A percentile compares a stretch with the other conserved stretches of the same genome.
Conservation (phyloP, 2,888 invertebrate species). For the Thymelicus lineola region DNA sequence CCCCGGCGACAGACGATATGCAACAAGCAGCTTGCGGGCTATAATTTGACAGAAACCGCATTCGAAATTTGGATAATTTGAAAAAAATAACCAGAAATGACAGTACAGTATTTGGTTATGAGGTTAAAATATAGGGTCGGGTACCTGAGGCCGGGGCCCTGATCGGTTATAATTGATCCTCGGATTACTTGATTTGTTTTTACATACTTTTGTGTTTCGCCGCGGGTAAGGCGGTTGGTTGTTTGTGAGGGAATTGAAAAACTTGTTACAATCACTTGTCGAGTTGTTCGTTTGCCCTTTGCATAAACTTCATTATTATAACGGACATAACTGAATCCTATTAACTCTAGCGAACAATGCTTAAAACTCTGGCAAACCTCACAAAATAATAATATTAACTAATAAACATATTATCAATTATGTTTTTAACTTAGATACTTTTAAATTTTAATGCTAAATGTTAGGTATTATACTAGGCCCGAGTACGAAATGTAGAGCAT, state of each 20-base stretch:
- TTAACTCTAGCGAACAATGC: too few relatives aligned
- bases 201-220: constrained; percentile 53
- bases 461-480: too few relatives aligned
- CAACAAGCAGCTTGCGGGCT: not conserved
- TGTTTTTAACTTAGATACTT: too few relatives aligned
- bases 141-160: constrained; percentile 48
- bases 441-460: too few relatives aligned
- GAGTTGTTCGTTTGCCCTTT: not conserved
- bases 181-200: constrained; percentile 68
- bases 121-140: constrained; percentile 73
- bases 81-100: constrained; percentile 48
- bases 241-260: constrained; percentile 45
- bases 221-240: constrained; percentile 57
- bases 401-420: too few relatives aligned
- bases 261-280: constrained; percentile 19
- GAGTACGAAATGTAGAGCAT: not conserved
- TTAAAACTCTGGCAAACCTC: too few relatives aligned
- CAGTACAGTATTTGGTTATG: constrained; percentile 55
- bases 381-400: too few relatives aligned
- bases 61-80: constrained; percentile 11
- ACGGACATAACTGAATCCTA: too few relatives aligned
- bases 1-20: not conserved
- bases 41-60: constrained; percentile 4
- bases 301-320: not conserved
- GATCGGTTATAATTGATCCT: constrained; percentile 69